phyloP scores from a whole-genome alignment of 2,888 invertebrate genomes.

The Ametastegia equiseti region DNA sequence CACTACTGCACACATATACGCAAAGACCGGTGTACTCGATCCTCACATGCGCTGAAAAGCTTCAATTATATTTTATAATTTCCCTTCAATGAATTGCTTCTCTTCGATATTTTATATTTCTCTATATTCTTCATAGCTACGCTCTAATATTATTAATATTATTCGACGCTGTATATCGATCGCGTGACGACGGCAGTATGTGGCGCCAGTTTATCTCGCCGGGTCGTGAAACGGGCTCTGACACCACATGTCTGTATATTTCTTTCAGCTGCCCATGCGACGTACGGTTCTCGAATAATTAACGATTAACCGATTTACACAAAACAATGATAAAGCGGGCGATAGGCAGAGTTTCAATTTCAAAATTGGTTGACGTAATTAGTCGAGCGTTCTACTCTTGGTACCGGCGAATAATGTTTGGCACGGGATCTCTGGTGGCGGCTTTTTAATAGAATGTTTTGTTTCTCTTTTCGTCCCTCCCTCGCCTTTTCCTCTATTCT shows the following conservation, averaged over 20 bases:
- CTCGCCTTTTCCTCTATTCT: conserved; percentile 51
- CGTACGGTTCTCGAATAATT: not conserved
- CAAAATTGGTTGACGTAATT: not conserved
- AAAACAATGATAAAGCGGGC: not conserved
- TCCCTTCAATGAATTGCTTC: not conserved
- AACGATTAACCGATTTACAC: not conserved
- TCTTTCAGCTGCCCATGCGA: not conserved
- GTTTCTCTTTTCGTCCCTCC: conserved; percentile 62
- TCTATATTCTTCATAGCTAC: too few relatives aligned
- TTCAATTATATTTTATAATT: not conserved
- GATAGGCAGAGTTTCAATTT: not conserved
- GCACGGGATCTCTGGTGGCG: conserved; percentile 56
- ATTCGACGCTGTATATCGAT: not conserved
- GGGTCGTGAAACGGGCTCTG: not conserved
- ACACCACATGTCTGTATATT: not conserved
- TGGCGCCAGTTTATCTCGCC: not conserved
- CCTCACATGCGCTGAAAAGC: not conserved
- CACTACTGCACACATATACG: not conserved
- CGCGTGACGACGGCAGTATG: not conserved
- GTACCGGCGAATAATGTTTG: conserved; percentile 53
- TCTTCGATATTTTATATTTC: not conserved
- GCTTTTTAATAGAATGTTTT: conserved; percentile 60
- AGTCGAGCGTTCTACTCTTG: not conserved
- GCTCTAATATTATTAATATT: not conserved
- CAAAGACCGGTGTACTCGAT: not conserved